Evolutionary conservation across 2,113 vertebrate species (phyloP), one percentile per base, ranked within the genome.

Genomic region (Nibea albiflora): DNA sequence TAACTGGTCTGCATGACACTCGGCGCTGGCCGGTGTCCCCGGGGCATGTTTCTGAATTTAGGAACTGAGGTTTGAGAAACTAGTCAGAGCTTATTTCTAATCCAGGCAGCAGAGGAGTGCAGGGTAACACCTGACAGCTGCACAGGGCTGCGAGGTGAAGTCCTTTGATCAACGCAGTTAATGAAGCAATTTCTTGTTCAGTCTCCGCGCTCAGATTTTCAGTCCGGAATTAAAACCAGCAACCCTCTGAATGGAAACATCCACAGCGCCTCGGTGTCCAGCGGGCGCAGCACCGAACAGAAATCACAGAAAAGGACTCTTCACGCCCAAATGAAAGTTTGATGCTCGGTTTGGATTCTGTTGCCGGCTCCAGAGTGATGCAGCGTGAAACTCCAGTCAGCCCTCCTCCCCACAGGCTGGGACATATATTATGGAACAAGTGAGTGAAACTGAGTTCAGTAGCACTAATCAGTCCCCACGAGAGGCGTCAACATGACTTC

Each of bases 401-500:
- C 17, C 24, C 52, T 11, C 67, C 58, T 39, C 35, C 35, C 35
- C 1, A 15, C 52, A 50, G 42, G 52, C 52, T 35, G 62, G 14
- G 53, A 73, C 28, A 50, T 65, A 26, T 58, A 50, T 80, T 73
- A 80, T 66, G 17, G 53, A 72, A 35, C 50, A 47, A n/a, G 60
- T 19, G n/a, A 60, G n/a, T 53, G 63, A 79, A 47, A 79, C 15
- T 9, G 3, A 73, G 60, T 58, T 65, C 77, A 70, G 46, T 15
- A 61, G 31, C 47, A 9, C 78, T 80, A 66, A 80, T 73, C 69
- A 67, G 70, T 44, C 28, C 70, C 70, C 63, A 31, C 9, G 78
- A 73, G 78, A 47, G 53, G 54, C 61, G 22, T 17, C 62, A 44
- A 4, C 4, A 22, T 60, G 61, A 28, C 60, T 67, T 61, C 35